Evolutionary conservation across 2,797 vertebrate genomes (phyloP).

Genomic region (Eremophila alpestris): DNA sequence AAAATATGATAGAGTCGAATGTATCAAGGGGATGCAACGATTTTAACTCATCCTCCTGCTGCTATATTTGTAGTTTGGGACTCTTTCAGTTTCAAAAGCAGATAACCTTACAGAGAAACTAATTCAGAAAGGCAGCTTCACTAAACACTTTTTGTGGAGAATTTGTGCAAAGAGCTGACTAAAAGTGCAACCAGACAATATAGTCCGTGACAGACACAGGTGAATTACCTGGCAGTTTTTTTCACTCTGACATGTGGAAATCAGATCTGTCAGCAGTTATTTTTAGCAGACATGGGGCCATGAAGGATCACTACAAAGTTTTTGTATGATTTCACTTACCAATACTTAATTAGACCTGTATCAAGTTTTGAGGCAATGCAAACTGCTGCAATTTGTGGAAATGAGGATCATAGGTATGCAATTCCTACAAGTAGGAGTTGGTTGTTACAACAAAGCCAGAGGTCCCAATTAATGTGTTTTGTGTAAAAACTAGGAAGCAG

Average conservation of each 20-base stretch:
- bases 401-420: not conserved
- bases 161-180: not conserved
- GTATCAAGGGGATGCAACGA: not conserved
- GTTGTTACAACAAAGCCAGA: not conserved
- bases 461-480: constrained; percentile 7
- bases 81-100: not conserved
- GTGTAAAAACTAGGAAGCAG: constrained; percentile 53
- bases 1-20: not conserved
- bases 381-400: not conserved
- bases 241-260: not conserved
- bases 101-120: not conserved
- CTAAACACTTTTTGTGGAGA: not conserved
- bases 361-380: not conserved
- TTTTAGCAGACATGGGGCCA: not conserved
- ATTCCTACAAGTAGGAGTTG: not conserved
- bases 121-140: not conserved
- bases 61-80: not conserved
- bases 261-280: not conserved
- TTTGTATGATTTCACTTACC: not conserved
- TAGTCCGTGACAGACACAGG: not conserved
- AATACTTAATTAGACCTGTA: not conserved
- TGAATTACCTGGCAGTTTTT: not conserved
- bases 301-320: not conserved
- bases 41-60: not conserved
- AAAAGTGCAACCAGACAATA: not conserved